Conservation (phyloP, 2,888 invertebrate species). For the Beris chalybata region DNA sequence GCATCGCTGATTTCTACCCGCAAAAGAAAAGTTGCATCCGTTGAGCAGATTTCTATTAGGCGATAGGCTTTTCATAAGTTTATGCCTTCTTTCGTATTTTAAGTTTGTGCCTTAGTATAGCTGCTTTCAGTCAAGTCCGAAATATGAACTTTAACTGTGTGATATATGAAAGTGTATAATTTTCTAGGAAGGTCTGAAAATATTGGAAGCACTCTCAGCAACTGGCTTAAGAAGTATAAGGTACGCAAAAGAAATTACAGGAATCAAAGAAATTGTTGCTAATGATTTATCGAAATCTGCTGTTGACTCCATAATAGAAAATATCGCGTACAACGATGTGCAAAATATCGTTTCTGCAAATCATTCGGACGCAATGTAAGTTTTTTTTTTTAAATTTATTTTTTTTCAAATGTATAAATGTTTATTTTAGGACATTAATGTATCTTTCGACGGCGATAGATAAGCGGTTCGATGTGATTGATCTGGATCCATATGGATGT, state of each 20-base stretch:
- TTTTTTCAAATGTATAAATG: not conserved
- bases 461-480: slow-evolving; percentile 83
- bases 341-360: slow-evolving; percentile 72
- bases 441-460: slow-evolving; percentile 69
- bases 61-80: too few relatives aligned
- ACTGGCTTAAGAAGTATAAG: slow-evolving; percentile 94
- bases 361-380: slow-evolving; percentile 87
- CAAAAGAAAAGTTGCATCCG: too few relatives aligned
- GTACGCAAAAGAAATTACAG: slow-evolving; percentile 91
- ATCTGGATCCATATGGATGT: slow-evolving; percentile 97
- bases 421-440: slow-evolving; percentile 74
- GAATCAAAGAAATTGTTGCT: slow-evolving; percentile 79
- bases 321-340: slow-evolving; percentile 76
- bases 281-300: slow-evolving; percentile 88
- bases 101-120: too few relatives aligned
- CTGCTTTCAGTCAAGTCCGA: too few relatives aligned
- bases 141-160: too few relatives aligned
- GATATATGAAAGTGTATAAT: too few relatives aligned
- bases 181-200: slow-evolving; percentile 51
- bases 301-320: slow-evolving; percentile 81
- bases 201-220: slow-evolving; percentile 94
- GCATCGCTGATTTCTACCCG: too few relatives aligned
- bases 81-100: too few relatives aligned
- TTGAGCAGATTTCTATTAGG: too few relatives aligned
- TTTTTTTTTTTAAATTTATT: slow-evolving; percentile 29